These are phyloP conservation scores for Simalia tracyae DNA, from an alignment of 2,797 vertebrate genomes.

Conservation along the genomic window DNA sequence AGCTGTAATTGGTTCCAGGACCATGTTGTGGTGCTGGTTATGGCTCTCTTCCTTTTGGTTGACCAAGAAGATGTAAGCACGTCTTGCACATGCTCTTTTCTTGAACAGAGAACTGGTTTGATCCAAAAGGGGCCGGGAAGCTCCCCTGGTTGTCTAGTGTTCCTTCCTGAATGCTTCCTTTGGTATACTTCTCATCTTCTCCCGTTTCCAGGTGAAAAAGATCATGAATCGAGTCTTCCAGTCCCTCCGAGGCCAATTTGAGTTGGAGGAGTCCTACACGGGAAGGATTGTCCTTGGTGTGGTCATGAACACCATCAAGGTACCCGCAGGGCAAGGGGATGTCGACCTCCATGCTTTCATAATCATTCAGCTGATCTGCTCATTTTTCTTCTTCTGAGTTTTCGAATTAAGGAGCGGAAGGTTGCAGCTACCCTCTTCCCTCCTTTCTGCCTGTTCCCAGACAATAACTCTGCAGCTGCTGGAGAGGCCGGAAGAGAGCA, in stretches of 20 bases:
- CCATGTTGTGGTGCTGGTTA: no score
- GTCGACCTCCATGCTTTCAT: neutral
- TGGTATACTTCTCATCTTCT: neutral
- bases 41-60: no score
- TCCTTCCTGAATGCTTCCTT: neutral
- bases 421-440: neutral
- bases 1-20: no score
- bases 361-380: neutral
- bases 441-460: conserved; percentile 54
- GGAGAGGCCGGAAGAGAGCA: conserved; percentile 57
- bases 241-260: conserved; percentile 87
- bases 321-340: conserved; percentile 50
- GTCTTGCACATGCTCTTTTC: no score
- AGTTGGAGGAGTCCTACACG: conserved; percentile 83
- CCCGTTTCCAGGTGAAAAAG: conserved; percentile 84
- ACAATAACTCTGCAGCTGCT: conserved; percentile 76
- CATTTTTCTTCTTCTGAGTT: neutral
- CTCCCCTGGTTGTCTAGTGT: neutral
- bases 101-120: no score
- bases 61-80: no score
- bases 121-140: no score
- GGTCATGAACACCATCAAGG: conserved; percentile 92
- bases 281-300: conserved; percentile 83
- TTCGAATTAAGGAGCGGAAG: neutral
- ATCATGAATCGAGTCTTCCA: conserved; percentile 97